Conservation (phyloP, 2,113 vertebrate genomes). For the Spermophilus dauricus region DNA sequence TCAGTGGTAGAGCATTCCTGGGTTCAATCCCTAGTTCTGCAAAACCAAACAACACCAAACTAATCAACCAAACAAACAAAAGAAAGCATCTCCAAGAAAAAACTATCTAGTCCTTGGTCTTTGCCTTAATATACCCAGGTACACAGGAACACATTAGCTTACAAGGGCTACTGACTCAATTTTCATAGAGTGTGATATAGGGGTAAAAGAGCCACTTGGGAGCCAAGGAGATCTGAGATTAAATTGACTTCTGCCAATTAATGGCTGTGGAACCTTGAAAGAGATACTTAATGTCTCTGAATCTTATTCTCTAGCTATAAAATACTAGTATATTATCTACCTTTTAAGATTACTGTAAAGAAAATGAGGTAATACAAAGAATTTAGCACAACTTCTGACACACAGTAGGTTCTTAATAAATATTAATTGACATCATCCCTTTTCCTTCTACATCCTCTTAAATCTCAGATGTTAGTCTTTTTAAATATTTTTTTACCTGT, state of each 20-base stretch:
- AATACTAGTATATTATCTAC: slow-evolving; percentile 31
- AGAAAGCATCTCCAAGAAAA: not conserved
- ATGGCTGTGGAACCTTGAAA: not conserved
- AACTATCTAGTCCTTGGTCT: slow-evolving; percentile 28
- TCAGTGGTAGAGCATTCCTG: too few species aligned
- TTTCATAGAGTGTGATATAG: not conserved
- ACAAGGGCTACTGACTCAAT: not conserved
- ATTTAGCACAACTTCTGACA: slow-evolving; percentile 28
- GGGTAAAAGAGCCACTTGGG: not conserved
- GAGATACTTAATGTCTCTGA: slow-evolving; percentile 26
- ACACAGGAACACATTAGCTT: not conserved
- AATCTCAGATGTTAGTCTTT: slow-evolving; percentile 15
- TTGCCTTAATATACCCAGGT: slow-evolving; percentile 6
- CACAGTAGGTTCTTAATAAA: slow-evolving; percentile 41
- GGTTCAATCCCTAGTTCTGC: too few species aligned
- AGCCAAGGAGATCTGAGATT: not conserved
- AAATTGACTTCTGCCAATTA: not conserved
- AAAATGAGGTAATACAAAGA: slow-evolving; percentile 5
- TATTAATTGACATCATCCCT: not conserved
- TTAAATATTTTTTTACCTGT: too few species aligned
- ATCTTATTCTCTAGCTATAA: slow-evolving; percentile 30
- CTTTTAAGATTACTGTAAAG: slow-evolving; percentile 29
- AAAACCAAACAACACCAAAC: too few species aligned
- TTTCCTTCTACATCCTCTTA: not conserved
- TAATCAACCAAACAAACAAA: too few species aligned